These are phyloP conservation scores for Oriolus oriolus DNA, from an alignment of 2,113 vertebrate species.

Conservation along the genomic window DNA sequence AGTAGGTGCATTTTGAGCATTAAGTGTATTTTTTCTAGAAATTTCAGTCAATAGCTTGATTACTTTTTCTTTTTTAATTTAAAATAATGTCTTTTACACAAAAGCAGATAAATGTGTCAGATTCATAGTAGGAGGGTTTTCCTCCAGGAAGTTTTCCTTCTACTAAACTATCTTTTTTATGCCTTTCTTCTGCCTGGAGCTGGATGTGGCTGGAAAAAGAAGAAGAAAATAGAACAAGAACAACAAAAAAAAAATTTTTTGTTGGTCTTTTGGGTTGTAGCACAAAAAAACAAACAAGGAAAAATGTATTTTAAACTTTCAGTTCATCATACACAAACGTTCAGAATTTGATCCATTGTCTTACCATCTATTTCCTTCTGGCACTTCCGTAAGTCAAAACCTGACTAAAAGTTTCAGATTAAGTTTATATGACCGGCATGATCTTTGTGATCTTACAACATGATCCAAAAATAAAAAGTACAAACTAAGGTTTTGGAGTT, in stretches of 20 bases:
- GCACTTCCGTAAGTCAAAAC: neutral
- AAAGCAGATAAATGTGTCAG: neutral
- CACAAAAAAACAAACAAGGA: neutral
- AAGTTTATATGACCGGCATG: neutral
- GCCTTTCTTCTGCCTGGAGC: neutral
- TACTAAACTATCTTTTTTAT: neutral
- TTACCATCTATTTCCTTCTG: neutral
- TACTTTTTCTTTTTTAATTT: neutral
- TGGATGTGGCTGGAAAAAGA: neutral
- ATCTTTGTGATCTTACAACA: neutral
- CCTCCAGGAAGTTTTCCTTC: neutral
- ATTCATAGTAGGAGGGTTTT: neutral
- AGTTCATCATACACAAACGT: neutral
- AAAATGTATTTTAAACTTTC: neutral
- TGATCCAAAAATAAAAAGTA: neutral
- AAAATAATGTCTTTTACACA: neutral
- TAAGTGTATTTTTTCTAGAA: neutral
- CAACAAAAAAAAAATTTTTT: fast-evolving
- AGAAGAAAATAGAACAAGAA: neutral
- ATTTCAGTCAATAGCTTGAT: neutral
- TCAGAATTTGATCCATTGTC: neutral
- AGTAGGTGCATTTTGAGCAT: neutral
- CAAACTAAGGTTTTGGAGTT: neutral
- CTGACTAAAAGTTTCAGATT: neutral
- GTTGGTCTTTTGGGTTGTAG: neutral